Evolutionary conservation across 2,797 vertebrate genomes (phyloP), one percentile per base, ranked within the genome.

Genomic region (Nannoperca obscura): DNA sequence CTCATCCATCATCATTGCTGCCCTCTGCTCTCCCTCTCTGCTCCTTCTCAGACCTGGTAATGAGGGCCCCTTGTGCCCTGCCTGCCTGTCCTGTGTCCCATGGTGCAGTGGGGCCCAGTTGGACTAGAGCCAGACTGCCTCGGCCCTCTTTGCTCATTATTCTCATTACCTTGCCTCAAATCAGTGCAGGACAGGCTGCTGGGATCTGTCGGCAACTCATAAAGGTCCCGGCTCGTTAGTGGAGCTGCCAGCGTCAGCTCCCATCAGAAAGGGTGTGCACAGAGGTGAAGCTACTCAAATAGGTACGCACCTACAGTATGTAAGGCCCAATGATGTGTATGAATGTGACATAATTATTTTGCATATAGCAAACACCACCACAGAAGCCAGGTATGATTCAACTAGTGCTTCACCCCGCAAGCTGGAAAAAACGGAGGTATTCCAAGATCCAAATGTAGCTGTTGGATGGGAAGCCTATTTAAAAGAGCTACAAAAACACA

Each of bases 191-290:
- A 94, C 95, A 94, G 86, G 93, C 93, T 76, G 90, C 93, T 95
- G 94, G 90, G 94, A 95, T 94, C 94, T 95, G 94, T 95, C 94
- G 93, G 80, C 94, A 94, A 91, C 94, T 95, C 90, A 89, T 93
- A 93, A 94, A 92, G 89, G 89, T 94, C 92, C 76, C 60, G 32
- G 85, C 93, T 96, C 82, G 63, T 95, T 95, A 94, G 92, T 46
- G 83, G 80, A 68, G 82, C 81, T 78, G 89, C 82, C 84, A 60
- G 84, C 73, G 36, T 90, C 80, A 73, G 86, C 77, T 87, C 80
- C 84, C 62, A 89, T 89, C 86, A 89, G 76, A 88, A 75, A 89
- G 83, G 80, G 84, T 71, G 80, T 76, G 82, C 63, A 63, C 71
- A 83, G 78, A 85, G 79, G 85, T 88, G 77, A 83, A 88, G 82